Percentiles rank a stretch among this genome's conserved stretches.
Evolutionary conservation across 2,888 invertebrate genomes (phyloP).

Genomic region (Melipona beecheii): DNA sequence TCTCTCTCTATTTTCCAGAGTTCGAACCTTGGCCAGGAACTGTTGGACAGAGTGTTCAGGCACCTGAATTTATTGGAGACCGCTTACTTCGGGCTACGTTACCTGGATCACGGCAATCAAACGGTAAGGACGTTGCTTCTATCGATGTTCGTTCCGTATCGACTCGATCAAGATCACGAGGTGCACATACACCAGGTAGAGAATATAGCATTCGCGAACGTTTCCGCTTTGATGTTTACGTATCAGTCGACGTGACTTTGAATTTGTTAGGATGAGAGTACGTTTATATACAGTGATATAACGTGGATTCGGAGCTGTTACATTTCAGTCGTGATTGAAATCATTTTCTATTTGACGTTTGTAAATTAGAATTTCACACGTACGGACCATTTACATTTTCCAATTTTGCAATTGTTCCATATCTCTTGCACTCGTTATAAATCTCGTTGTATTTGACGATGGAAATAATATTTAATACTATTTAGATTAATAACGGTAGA

Average conservation of each 20-base stretch:
- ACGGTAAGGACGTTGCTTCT: constrained; percentile 88
- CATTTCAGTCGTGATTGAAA: no score
- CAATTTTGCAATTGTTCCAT: no score
- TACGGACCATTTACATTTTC: no score
- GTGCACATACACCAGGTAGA: neutral
- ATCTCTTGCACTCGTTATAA: no score
- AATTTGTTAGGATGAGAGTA: neutral
- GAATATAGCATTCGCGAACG: neutral
- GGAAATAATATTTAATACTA: no score
- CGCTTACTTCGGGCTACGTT: constrained; percentile 97
- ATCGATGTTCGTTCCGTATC: neutral
- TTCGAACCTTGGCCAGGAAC: constrained; percentile 94
- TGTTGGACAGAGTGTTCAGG: constrained; percentile 96
- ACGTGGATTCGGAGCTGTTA: neutral
- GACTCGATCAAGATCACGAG: neutral
- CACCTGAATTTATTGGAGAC: constrained; percentile 97
- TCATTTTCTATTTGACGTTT: no score
- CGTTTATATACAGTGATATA: neutral
- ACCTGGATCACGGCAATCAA: constrained; percentile 96
- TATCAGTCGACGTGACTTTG: neutral
- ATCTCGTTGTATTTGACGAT: no score
- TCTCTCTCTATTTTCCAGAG: constrained; percentile 87
- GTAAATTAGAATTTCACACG: no score
- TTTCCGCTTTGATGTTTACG: neutral
- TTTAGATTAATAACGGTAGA: no score